phyloP scores from a whole-genome alignment of 2,113 vertebrate genomes.

The Daubentonia madagascariensis region DNA sequence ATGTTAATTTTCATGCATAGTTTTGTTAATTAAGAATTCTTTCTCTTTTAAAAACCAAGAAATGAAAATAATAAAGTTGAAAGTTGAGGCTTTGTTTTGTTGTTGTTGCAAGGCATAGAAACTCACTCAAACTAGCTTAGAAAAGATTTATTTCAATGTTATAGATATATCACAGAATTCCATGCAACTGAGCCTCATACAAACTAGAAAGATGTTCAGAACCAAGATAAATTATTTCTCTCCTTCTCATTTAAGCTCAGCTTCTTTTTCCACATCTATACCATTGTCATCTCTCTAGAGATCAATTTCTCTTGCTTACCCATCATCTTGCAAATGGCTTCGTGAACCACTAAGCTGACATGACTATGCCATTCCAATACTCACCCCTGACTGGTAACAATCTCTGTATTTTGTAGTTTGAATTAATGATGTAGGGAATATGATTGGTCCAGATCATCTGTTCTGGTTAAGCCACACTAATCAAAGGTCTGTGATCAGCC shows the following conservation, averaged over 20 bases:
- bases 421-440: neutral
- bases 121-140: neutral
- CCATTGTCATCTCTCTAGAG: neutral
- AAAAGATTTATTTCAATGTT: neutral
- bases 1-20: neutral
- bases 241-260: neutral
- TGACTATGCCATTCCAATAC: neutral
- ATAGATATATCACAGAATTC: neutral
- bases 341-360: neutral
- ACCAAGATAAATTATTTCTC: neutral
- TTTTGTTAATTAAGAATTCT: neutral
- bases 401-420: neutral
- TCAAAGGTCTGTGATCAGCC: neutral
- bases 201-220: neutral
- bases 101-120: neutral
- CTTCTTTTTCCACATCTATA: neutral
- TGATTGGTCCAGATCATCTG: neutral
- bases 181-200: neutral
- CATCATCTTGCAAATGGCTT: neutral
- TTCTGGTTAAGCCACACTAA: neutral
- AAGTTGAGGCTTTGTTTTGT: neutral
- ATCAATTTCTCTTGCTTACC: neutral
- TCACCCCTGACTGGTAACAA: neutral
- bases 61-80: neutral
- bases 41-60: neutral